phyloP scores from a whole-genome alignment of 2,888 invertebrate species.

The Malachius bipustulatus region DNA sequence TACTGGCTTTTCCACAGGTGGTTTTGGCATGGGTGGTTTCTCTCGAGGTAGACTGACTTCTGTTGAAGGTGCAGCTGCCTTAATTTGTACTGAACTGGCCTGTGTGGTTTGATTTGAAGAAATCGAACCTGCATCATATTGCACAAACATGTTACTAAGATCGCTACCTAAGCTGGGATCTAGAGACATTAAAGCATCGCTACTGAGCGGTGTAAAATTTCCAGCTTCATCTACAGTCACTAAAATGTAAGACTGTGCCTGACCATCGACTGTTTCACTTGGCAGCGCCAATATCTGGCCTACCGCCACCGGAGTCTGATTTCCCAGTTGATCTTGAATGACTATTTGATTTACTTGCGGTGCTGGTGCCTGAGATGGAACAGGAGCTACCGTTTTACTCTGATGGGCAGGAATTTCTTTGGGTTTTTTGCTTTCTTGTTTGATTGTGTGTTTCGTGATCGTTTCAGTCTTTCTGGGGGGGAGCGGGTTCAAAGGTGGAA shows the following conservation, averaged over 20 bases:
- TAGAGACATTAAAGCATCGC: constrained; percentile 49
- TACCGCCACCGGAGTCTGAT: constrained; percentile 41
- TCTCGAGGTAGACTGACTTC: neutral
- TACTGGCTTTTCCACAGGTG: neutral
- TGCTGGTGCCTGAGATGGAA: constrained; percentile 18
- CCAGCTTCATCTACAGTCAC: constrained; percentile 61
- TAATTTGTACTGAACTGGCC: neutral
- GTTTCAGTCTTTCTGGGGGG: constrained; percentile 11
- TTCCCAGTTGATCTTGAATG: constrained; percentile 35
- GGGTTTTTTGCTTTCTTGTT: constrained; percentile 10
- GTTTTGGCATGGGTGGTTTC: too few species aligned
- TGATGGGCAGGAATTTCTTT: constrained; percentile 23
- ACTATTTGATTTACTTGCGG: constrained; percentile 33
- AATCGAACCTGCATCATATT: constrained; percentile 35
- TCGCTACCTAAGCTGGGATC: constrained; percentile 39
- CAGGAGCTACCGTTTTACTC: constrained; percentile 27
- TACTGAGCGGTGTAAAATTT: constrained; percentile 58
- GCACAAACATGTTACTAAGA: constrained; percentile 42
- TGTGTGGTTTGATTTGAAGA: neutral
- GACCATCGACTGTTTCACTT: constrained; percentile 60
- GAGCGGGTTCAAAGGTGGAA: constrained; percentile 12
- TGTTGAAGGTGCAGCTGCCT: neutral
- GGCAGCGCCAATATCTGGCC: constrained; percentile 60
- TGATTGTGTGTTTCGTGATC: constrained; percentile 8
- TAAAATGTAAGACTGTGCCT: constrained; percentile 59